These are phyloP conservation scores for Okapia johnstoni DNA, from an alignment of 2,113 vertebrate genomes.

Conservation along the genomic window DNA sequence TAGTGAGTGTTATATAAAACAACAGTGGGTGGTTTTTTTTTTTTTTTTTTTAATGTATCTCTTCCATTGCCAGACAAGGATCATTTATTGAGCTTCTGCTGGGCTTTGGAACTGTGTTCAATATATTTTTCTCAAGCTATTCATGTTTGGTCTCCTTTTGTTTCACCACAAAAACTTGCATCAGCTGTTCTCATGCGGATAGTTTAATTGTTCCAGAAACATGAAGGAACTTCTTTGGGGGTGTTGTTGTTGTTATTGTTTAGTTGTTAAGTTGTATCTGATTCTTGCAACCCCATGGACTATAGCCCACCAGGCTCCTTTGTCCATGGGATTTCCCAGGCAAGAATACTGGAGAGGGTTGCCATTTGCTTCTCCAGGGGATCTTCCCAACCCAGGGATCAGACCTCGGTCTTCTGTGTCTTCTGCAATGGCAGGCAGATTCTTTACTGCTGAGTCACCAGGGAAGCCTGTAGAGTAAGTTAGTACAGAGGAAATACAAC, in stretches of 20 bases:
- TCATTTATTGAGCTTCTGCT: background rate
- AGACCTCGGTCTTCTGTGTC: background rate
- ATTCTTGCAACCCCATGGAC: background rate
- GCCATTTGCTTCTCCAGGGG: background rate
- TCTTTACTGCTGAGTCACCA: background rate
- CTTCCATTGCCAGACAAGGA: background rate
- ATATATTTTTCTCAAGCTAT: background rate
- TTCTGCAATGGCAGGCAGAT: background rate
- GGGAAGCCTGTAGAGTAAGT: background rate
- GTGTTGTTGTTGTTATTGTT: background rate
- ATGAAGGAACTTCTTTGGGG: background rate
- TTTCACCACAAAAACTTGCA: background rate
- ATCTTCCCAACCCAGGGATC: background rate
- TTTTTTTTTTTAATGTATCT: background rate
- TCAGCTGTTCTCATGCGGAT: background rate
- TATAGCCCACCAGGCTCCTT: background rate
- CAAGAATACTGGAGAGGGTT: background rate
- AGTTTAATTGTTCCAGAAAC: background rate
- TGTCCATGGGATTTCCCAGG: background rate
- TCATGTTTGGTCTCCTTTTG: constrained; percentile 17
- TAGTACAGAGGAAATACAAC: background rate
- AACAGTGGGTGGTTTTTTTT: background rate
- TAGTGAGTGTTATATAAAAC: background rate
- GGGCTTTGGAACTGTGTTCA: background rate
- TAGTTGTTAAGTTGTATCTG: background rate